Conservation (phyloP, 1,140 invertebrate species). For the Drosophila seguyi region DNA sequence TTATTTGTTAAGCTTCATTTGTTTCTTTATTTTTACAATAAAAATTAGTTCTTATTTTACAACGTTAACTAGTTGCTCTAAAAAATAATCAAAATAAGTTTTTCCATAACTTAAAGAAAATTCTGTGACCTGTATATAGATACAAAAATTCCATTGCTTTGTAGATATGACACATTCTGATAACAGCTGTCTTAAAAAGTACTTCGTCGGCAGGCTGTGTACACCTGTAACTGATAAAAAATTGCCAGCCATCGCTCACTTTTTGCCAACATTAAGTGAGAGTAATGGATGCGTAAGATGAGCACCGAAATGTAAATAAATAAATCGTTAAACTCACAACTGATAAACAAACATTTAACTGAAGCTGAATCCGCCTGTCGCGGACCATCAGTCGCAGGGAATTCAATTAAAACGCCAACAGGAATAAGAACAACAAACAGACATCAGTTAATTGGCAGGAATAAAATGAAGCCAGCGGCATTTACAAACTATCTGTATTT, state of each 20-base stretch:
- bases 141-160: neutral
- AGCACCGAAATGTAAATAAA: constrained; percentile 23
- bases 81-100: neutral
- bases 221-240: constrained; percentile 10
- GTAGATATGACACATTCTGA: constrained; percentile 2
- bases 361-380: constrained; percentile 14
- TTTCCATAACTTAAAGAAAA: neutral
- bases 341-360: constrained; percentile 36
- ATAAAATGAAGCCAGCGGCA: constrained; percentile 16
- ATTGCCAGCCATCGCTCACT: constrained; percentile 1
- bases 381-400: constrained; percentile 10
- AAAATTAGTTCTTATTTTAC: too few relatives aligned
- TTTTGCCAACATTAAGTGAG: constrained; percentile 3
- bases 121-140: neutral
- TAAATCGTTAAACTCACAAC: constrained; percentile 33
- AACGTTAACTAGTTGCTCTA: too few relatives aligned
- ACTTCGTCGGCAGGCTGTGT: neutral
- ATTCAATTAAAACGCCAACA: constrained; percentile 40
- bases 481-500: constrained; percentile 26
- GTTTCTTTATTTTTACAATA: too few relatives aligned
- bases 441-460: constrained; percentile 35
- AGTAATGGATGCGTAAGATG: constrained; percentile 2
- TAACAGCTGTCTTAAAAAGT: constrained; percentile 1
- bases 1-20: too few relatives aligned
- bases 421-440: constrained; percentile 40